Evolutionary conservation across 2,888 invertebrate genomes (phyloP), one percentile per base, ranked within the genome.

Genomic region (Ephialtes manifestator): DNA sequence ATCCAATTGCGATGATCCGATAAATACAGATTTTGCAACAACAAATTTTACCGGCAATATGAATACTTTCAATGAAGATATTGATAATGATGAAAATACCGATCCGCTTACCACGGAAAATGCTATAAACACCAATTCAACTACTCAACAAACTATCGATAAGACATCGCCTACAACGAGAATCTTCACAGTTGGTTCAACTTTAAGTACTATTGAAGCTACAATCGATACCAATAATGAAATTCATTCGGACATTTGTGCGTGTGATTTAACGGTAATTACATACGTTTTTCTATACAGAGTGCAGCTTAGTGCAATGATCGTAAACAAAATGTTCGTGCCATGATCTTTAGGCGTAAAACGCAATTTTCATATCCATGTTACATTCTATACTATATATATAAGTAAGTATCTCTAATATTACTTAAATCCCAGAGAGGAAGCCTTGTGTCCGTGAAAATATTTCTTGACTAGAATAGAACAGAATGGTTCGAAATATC

Each of bases 191-290:
- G 39, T 18, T 1, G 51, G 18, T 53, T 67, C 83, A 58, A 81
- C 80, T 5, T 31, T 28, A 15, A 77, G 55, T 24, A 70, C 81
- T 58, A 24, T 67, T 4, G 78, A 71, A 60, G 48, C 5, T 31
- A 68, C 43, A 55, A 79, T 55, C 2, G 58, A 39, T 10, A 5
- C 18, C 5, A 78, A 90, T 58, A 84, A 85, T 18, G 90, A 89
- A 88, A 89, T 87, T 4, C 79, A 89, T 20, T 87, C 89, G n/a
- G 93, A 94, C 55, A 93, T 94, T 81, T 96, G 96, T 88, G 91
- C 94, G 58, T 96, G 96, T 88, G 95, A 96, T 93, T 90, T 96
- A 67, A 95, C 94, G 90, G 95, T 95, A 93, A 92, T 86, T 87
- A 1, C n/a, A 18, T 18, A 63, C 2, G 7, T 20, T 28, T 20